phyloP scores from a whole-genome alignment of 2,888 invertebrate species.

The Cheilosia pagana region DNA sequence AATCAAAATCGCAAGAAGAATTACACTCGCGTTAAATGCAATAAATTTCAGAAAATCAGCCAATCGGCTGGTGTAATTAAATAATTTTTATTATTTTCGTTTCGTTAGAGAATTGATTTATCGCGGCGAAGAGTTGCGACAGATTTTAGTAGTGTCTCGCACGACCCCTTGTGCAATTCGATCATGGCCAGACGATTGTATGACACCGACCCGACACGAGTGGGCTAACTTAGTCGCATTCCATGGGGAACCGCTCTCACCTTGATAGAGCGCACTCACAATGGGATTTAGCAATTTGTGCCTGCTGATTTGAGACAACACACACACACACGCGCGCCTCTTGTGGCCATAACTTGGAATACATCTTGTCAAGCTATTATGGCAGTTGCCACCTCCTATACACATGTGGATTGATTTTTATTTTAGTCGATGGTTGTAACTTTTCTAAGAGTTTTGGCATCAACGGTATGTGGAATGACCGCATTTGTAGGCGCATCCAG shows the following conservation, averaged over 20 bases:
- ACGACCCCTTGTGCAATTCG: conserved; percentile 62
- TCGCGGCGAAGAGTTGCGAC: conserved; percentile 3
- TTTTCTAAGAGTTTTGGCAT: no score
- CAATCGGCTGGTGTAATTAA: conserved; percentile 63
- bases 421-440: conserved; percentile 9
- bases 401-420: conserved; percentile 35
- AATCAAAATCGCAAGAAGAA: conserved; percentile 40
- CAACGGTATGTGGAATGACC: conserved; percentile 8
- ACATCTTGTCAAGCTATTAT: conserved; percentile 32
- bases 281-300: neutral
- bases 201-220: no score
- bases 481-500: conserved; percentile 5
- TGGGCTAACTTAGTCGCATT: neutral
- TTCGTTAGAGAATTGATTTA: conserved; percentile 16
- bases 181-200: conserved; percentile 40
- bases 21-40: conserved; percentile 37
- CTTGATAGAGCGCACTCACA: conserved; percentile 26
- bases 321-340: neutral
- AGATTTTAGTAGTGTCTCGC: conserved; percentile 47
- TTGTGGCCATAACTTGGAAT: conserved; percentile 20
- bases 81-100: conserved; percentile 43
- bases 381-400: conserved; percentile 38
- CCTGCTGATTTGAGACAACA: neutral
- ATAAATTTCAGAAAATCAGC: conserved; percentile 56
- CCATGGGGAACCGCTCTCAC: conserved; percentile 11